Conservation (phyloP, 2,113 vertebrate genomes). For the Periophthalmus modestus region DNA sequence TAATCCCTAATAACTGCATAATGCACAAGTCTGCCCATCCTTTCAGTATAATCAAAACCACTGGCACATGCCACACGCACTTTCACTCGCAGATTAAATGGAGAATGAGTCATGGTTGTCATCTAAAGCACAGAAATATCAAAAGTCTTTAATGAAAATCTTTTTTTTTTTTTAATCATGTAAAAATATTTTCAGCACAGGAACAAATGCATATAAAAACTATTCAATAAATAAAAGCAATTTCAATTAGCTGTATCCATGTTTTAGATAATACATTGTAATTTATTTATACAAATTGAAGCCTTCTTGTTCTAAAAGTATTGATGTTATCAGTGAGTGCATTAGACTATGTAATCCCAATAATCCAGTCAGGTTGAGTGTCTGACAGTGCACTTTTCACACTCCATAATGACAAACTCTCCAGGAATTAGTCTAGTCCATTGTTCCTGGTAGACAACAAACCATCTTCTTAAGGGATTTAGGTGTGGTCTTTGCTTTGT, state of each 20-base stretch:
- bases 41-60: constrained; percentile 54
- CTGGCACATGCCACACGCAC: constrained; percentile 25
- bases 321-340: constrained; percentile 41
- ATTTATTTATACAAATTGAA: constrained; percentile 26
- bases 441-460: constrained; percentile 15
- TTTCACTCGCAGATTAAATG: constrained; percentile 28
- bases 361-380: constrained; percentile 55
- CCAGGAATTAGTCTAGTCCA: constrained; percentile 30
- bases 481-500: neutral
- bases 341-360: constrained; percentile 59
- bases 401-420: constrained; percentile 46
- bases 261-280: constrained; percentile 1
- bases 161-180: constrained; percentile 25
- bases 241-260: neutral
- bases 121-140: constrained; percentile 21
- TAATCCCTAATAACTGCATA: constrained; percentile 58
- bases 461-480: neutral
- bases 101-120: constrained; percentile 16
- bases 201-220: constrained; percentile 12
- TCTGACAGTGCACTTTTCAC: constrained; percentile 66
- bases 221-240: neutral
- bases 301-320: constrained; percentile 22
- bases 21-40: constrained; percentile 43
- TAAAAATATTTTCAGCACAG: constrained; percentile 33
- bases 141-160: constrained; percentile 49